phyloP scores from a whole-genome alignment of 2,113 vertebrate species.

The Cyprinodon tularosa region DNA sequence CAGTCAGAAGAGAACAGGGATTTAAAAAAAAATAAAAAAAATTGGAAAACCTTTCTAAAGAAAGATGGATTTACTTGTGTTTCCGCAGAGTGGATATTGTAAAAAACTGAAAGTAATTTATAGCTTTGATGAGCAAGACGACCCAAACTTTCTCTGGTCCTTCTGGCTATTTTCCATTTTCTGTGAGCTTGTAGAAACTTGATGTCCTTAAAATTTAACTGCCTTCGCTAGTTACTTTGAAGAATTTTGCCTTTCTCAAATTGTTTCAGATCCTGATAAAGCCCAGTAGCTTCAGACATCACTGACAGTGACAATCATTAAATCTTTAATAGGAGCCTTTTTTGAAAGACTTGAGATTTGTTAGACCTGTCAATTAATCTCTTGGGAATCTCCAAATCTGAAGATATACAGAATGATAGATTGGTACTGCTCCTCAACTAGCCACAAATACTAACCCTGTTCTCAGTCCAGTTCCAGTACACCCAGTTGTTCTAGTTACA shows the following conservation, averaged over 20 bases:
- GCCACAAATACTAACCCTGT: too few species aligned
- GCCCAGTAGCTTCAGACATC: neutral
- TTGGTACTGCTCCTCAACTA: too few species aligned
- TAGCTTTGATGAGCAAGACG: neutral
- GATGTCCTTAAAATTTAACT: neutral
- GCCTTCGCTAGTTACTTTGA: neutral
- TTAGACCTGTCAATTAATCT: too few species aligned
- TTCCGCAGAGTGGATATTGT: conserved; percentile 10
- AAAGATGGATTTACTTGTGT: neutral
- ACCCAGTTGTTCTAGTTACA: too few species aligned
- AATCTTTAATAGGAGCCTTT: neutral
- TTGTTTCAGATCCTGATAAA: neutral
- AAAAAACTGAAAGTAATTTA: conserved; percentile 4
- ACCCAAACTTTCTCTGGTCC: neutral
- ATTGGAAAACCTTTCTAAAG: neutral
- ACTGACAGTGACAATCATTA: neutral
- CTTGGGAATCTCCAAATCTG: too few species aligned
- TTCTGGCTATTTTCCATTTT: neutral
- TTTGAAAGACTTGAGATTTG: too few species aligned
- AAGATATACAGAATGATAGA: too few species aligned
- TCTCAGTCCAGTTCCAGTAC: too few species aligned
- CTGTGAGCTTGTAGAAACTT: neutral
- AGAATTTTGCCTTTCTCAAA: neutral
- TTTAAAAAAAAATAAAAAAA: neutral
- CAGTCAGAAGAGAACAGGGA: neutral